These are phyloP conservation scores for Myocastor coypus DNA, from an alignment of 2,113 vertebrate species.

Conservation along the genomic window DNA sequence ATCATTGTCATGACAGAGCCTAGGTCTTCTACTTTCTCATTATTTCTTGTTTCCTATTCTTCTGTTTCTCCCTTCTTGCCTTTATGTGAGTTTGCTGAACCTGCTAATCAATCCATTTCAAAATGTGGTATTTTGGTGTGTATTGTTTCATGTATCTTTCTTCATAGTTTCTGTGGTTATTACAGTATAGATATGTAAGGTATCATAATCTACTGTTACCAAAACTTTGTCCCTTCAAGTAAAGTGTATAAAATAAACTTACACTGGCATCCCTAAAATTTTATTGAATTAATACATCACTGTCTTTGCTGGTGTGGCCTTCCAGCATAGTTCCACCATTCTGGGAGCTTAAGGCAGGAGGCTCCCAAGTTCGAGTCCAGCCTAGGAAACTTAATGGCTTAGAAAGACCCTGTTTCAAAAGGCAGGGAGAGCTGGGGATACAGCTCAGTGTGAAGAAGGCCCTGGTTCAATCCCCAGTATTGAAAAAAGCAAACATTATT, in stretches of 20 bases:
- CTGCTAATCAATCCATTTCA: background rate
- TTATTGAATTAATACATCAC: conserved; percentile 31
- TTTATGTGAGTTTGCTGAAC: background rate
- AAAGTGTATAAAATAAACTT: conserved; percentile 10
- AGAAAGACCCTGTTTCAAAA: background rate
- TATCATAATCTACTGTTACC: background rate
- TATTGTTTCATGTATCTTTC: conserved; percentile 2
- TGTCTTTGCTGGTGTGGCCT: background rate
- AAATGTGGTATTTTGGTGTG: conserved; percentile 4
- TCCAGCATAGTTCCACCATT: background rate
- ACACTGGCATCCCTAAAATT: background rate
- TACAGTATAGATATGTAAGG: background rate
- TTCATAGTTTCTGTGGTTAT: conserved; percentile 32
- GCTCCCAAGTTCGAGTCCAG: background rate
- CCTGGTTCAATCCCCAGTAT: background rate
- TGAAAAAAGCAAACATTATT: background rate
- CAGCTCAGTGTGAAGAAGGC: background rate
- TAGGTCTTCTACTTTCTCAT: conserved; percentile 35
- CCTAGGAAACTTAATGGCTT: background rate
- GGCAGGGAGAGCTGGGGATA: too few species aligned
- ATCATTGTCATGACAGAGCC: background rate
- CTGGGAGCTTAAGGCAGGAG: background rate
- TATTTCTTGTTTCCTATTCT: background rate
- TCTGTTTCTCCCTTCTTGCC: background rate
- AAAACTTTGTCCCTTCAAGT: conserved; percentile 40